Evolutionary conservation across 2,888 invertebrate genomes (phyloP).

Genomic region (Archips xylosteana): DNA sequence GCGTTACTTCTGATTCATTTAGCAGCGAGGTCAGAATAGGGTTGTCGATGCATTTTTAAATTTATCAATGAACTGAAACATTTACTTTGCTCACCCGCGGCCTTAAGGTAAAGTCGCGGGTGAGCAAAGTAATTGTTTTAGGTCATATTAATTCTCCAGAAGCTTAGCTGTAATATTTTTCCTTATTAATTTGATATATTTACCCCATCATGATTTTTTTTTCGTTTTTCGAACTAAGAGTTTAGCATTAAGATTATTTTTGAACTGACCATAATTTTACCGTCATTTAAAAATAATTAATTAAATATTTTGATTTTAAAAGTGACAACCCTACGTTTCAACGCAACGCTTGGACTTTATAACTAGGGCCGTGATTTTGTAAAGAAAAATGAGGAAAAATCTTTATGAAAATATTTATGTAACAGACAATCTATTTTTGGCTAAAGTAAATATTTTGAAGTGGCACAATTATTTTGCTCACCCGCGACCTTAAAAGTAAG

Average conservation of each 20-base stretch:
- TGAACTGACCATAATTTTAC: no score
- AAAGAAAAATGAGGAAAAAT: background rate
- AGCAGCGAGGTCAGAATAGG: constrained; percentile 19
- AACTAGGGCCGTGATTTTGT: background rate
- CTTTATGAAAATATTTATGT: background rate
- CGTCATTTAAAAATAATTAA: no score
- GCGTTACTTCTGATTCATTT: constrained; percentile 34
- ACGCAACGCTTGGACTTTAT: background rate
- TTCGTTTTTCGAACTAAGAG: no score
- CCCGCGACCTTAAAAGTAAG: no score
- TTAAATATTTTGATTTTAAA: background rate
- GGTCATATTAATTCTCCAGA: no score
- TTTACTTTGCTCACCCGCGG: no score
- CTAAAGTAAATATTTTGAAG: background rate
- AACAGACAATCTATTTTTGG: background rate
- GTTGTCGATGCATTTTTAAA: background rate
- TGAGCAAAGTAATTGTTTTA: no score
- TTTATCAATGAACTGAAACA: background rate
- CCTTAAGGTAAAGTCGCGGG: no score
- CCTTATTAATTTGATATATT: no score
- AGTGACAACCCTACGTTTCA: background rate
- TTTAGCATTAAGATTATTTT: no score
- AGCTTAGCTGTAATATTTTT: background rate
- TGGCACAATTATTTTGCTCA: background rate
- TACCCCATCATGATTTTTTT: no score